Percentiles rank a stretch among this genome's conserved stretches.
phyloP scores from a whole-genome alignment of 2,797 vertebrate genomes.

The Helarctos malayanus region DNA sequence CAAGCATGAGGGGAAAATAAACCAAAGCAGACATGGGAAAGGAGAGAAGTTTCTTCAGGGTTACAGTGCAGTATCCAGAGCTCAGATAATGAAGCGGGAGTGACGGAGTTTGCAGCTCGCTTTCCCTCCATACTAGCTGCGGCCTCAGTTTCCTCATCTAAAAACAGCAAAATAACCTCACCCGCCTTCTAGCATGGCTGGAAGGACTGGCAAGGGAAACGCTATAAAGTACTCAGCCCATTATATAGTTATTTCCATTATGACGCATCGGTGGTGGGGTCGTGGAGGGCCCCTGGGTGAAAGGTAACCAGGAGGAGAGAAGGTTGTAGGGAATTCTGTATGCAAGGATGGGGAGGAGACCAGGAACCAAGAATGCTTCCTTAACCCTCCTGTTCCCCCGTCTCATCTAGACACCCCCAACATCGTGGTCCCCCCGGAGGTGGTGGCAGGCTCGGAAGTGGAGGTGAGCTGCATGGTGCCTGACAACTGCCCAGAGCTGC shows the following conservation, averaged over 20 bases:
- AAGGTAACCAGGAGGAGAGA: neutral
- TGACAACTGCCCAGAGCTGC: slow-evolving; percentile 95
- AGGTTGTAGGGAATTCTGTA: neutral
- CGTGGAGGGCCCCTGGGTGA: neutral
- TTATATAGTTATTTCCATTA: fast-evolving
- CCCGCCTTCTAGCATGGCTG: neutral
- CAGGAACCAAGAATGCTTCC: neutral
- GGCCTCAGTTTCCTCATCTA: neutral
- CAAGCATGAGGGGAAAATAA: neutral
- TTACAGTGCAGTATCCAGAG: fast-evolving
- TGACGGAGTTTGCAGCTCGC: neutral
- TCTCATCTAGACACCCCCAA: slow-evolving; percentile 92
- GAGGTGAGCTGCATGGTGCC: slow-evolving; percentile 95
- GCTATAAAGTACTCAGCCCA: fast-evolving
- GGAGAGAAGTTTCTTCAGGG: neutral
- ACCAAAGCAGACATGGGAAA: neutral
- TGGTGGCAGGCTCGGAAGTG: slow-evolving; percentile 92
- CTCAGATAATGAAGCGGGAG: neutral
- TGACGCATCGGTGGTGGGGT: fast-evolving
- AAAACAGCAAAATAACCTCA: neutral
- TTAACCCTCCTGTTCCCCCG: neutral
- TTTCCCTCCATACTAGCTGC: neutral
- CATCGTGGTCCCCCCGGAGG: slow-evolving; percentile 93
- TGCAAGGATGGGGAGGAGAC: neutral
- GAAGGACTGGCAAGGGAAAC: neutral